Conservation (phyloP, 53 echinoderm and acorn worm species). For the Hippasteria phrygiana region DNA sequence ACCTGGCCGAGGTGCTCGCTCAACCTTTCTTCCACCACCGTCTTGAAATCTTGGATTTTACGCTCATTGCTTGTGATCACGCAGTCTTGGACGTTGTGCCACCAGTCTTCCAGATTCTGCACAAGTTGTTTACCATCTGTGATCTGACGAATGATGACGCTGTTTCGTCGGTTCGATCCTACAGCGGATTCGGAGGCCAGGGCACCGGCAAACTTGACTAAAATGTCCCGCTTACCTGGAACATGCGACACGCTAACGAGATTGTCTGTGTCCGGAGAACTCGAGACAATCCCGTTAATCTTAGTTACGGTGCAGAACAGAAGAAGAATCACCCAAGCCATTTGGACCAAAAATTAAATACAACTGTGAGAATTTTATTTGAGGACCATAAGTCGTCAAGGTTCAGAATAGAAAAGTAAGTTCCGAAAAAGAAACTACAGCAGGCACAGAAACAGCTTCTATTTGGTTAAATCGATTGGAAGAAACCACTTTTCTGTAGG, state of each 20-base stretch:
- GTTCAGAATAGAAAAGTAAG: not conserved
- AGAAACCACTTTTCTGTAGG: not conserved
- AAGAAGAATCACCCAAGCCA: not conserved
- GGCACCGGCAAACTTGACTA: not conserved
- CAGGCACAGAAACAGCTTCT: not conserved
- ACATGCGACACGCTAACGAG: not conserved
- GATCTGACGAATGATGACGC: slow-evolving; percentile 11
- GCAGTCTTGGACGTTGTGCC: not conserved
- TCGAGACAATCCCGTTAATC: not conserved
- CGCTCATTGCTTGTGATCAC: not conserved
- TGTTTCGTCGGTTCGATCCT: slow-evolving; percentile 5
- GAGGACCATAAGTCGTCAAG: no score
- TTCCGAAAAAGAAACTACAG: no score
- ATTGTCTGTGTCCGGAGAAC: not conserved
- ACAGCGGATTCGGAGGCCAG: slow-evolving; percentile 10
- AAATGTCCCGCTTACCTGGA: not conserved
- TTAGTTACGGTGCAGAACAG: not conserved
- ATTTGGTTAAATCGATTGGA: not conserved
- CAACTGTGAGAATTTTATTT: not conserved
- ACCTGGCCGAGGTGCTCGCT: not conserved
- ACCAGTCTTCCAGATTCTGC: not conserved
- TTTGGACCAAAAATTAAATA: not conserved
- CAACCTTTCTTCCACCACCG: not conserved
- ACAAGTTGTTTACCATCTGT: not conserved
- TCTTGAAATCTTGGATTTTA: not conserved